Percentiles rank a stretch among this genome's conserved stretches.
phyloP scores from a whole-genome alignment of 2,888 invertebrate species.

The Melanargia galathea region DNA sequence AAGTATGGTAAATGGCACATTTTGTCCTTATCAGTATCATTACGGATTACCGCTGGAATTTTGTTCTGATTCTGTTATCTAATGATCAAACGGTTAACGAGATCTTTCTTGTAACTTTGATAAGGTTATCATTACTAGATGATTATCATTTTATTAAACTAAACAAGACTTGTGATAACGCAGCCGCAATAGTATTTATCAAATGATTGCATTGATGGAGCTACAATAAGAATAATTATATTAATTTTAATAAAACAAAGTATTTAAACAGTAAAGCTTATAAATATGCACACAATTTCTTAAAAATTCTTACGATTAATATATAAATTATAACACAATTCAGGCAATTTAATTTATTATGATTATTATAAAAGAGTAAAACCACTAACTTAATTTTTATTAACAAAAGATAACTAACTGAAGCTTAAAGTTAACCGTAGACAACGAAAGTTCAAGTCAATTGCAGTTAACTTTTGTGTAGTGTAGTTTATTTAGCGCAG shows the following conservation, averaged over 20 bases:
- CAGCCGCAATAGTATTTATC: not conserved
- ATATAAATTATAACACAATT: too few relatives aligned
- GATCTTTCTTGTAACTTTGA: conserved; percentile 1
- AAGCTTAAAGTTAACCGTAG: too few relatives aligned
- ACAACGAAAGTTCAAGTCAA: not conserved
- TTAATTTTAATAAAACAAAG: not conserved
- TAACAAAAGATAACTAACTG: too few relatives aligned
- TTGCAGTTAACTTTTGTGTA: not conserved
- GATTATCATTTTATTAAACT: not conserved
- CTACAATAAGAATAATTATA: not conserved
- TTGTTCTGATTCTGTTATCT: not conserved
- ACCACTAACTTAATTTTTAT: too few relatives aligned
- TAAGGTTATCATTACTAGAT: not conserved
- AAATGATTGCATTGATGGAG: not conserved
- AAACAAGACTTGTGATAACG: not conserved
- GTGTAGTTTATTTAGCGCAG: not conserved
- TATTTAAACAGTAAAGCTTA: too few relatives aligned
- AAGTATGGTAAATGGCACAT: not conserved
- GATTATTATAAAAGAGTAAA: too few relatives aligned
- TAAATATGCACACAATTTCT: too few relatives aligned
- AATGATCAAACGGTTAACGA: not conserved
- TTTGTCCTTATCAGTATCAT: not conserved
- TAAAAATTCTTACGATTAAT: too few relatives aligned
- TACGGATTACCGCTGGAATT: not conserved
- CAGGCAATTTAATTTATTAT: too few relatives aligned